Evolutionary conservation across 1,140 invertebrate genomes (phyloP), one percentile per base, ranked within the genome.

Genomic region (Drosophila elegans): DNA sequence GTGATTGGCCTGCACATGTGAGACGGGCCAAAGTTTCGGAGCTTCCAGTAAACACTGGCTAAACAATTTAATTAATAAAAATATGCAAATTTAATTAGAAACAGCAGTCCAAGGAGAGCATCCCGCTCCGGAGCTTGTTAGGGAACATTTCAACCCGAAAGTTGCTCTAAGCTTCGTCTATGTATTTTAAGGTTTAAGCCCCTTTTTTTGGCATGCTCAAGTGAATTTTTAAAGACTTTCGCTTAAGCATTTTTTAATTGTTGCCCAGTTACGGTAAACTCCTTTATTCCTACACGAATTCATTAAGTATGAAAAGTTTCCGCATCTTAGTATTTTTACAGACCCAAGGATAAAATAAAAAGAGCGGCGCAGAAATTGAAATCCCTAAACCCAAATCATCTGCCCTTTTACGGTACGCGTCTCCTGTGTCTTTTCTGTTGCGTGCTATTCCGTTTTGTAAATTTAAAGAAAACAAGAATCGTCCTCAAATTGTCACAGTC

Each of bases 1-100:
- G 54, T 68, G 77, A 80, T 67, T 80, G 66, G 46, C 72, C 79
- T 59, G 53, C 60, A 39, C 32, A 46, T 48, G 21, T 42, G 32
- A 41, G 69, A 21, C 3, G 13, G 25, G 41, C n/a, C 29, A 56
- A 48, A 57, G 27, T 56, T 67, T n/a, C 6, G 36, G 53, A 72
- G 44, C 63, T 67, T 27, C 49, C 45, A 64, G 83, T 42, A 86
- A 82, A 79, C 79, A 86, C 49, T 73, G 66, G 53, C 57, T 39
- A 73, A 79, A 88, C 84, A 88, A 89, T 88, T 88, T 88, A 88
- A 88, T 88, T 88, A 88, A 83, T 83, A 88, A 83, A 88, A 88
- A 89, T 89, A 89, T 88, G 83, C 76, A 89, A 88, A 88, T 88
- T 88, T 88, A 83, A 88, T 88, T 80, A 88, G 54, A 64, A 32